Conservation (phyloP, 2,797 vertebrate species). For the Propithecus perrieri region DNA sequence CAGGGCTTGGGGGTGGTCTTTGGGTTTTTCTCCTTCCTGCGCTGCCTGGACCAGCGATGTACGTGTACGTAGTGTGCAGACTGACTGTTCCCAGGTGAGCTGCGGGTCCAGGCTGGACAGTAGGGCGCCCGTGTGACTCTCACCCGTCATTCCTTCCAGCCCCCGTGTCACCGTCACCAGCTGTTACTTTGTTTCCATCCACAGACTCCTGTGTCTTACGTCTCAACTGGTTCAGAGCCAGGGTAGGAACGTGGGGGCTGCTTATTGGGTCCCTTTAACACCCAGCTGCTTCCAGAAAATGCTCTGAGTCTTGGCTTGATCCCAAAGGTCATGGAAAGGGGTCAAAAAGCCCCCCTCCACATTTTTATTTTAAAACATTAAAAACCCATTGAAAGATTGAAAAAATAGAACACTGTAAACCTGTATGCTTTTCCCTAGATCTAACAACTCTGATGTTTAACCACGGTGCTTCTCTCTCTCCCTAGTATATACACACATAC, state of each 20-base stretch:
- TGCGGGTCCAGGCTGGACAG: not conserved
- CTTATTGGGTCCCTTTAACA: not conserved
- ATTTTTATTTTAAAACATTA: not conserved
- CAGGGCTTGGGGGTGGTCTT: not conserved
- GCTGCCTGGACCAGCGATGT: not conserved
- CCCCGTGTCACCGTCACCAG: fast-evolving
- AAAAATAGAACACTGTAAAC: not conserved
- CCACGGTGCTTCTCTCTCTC: not conserved
- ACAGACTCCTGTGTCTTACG: no score
- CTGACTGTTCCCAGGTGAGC: fast-evolving
- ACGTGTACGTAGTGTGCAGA: not conserved
- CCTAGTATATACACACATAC: no score
- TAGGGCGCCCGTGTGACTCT: not conserved
- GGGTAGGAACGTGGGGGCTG: not conserved
- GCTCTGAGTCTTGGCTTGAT: not conserved
- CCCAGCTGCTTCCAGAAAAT: not conserved
- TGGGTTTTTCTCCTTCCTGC: not conserved
- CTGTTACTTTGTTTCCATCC: not conserved
- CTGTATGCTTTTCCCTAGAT: not conserved
- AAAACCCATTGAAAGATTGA: not conserved
- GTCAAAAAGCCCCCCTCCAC: not conserved
- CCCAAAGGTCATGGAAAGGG: not conserved
- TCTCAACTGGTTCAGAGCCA: not conserved
- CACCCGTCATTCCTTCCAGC: no score
- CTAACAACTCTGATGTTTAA: no score